A percentile compares a stretch with the other conserved stretches of the same genome.
These are phyloP conservation scores for Meghimatium bilineatum DNA, from an alignment of 2,888 invertebrate genomes.

Conservation along the genomic window DNA sequence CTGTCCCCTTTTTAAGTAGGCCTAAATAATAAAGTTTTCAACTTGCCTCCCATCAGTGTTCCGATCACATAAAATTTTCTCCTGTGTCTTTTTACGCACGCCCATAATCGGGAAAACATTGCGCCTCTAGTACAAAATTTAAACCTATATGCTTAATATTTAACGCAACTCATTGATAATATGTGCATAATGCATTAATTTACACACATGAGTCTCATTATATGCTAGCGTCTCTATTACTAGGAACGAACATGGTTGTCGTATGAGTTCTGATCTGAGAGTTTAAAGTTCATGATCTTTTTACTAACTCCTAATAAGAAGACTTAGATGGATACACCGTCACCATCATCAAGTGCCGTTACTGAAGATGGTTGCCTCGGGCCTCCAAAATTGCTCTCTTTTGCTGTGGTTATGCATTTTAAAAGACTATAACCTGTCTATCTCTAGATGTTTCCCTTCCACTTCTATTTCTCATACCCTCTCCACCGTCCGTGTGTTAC, in stretches of 20 bases:
- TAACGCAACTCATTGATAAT: background rate
- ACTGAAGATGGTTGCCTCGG: no score
- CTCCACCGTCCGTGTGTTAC: no score
- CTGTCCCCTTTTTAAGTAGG: no score
- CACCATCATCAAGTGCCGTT: background rate
- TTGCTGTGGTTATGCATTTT: no score
- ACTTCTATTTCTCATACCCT: no score
- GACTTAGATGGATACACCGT: background rate
- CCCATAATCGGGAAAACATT: conserved; percentile 78
- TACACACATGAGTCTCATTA: background rate
- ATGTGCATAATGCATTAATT: background rate
- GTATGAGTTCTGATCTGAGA: background rate
- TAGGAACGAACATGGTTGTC: conserved; percentile 11
- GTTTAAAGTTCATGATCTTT: conserved; percentile 13
- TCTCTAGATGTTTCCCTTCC: no score
- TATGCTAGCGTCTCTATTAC: background rate
- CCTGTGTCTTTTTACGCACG: conserved; percentile 88
- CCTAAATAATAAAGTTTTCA: no score
- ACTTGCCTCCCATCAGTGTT: conserved; percentile 83
- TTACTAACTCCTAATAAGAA: conserved; percentile 8
- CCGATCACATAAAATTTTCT: conserved; percentile 89
- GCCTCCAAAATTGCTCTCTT: no score
- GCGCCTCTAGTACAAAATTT: background rate
- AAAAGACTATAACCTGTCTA: no score
- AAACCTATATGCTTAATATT: conserved; percentile 1